Percentiles rank a stretch among this genome's conserved stretches.
Conservation (phyloP, 2,797 vertebrate species). For the Gymnoscopelus braueri region DNA sequence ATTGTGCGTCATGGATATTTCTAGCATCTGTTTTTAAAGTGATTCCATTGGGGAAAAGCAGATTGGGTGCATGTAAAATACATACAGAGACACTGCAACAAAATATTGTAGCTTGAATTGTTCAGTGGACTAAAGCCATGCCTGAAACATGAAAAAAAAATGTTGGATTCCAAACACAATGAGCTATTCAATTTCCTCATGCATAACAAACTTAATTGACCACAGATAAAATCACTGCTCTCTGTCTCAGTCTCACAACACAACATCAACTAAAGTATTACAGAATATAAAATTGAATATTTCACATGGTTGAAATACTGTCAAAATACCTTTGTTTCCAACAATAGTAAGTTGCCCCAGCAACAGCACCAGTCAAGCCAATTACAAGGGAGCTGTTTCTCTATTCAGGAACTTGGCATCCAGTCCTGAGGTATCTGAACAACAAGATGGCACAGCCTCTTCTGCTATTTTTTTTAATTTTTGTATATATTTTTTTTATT, state of each 20-base stretch:
- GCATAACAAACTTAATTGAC: neutral
- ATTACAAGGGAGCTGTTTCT: neutral
- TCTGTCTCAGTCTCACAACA: neutral
- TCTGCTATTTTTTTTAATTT: no score
- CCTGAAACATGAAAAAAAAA: slow-evolving; percentile 15
- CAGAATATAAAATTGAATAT: neutral
- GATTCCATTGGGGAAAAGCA: no score
- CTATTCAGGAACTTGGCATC: slow-evolving; percentile 26
- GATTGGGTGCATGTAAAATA: neutral
- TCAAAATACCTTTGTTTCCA: slow-evolving; percentile 33
- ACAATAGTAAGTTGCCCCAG: slow-evolving; percentile 27
- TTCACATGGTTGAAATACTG: neutral
- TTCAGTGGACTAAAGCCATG: slow-evolving; percentile 13
- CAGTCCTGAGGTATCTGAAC: slow-evolving; percentile 13
- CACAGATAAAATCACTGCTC: neutral
- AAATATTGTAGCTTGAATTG: neutral
- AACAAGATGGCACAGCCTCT: neutral
- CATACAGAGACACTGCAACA: neutral
- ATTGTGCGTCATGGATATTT: neutral
- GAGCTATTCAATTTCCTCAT: neutral
- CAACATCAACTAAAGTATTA: neutral
- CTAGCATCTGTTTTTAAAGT: no score
- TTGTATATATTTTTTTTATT: no score
- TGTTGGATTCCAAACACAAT: neutral
- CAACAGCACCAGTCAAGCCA: slow-evolving; percentile 14